These are phyloP conservation scores for Gymnothorax javanicus DNA, from an alignment of 2,797 vertebrate genomes.

Conservation along the genomic window DNA sequence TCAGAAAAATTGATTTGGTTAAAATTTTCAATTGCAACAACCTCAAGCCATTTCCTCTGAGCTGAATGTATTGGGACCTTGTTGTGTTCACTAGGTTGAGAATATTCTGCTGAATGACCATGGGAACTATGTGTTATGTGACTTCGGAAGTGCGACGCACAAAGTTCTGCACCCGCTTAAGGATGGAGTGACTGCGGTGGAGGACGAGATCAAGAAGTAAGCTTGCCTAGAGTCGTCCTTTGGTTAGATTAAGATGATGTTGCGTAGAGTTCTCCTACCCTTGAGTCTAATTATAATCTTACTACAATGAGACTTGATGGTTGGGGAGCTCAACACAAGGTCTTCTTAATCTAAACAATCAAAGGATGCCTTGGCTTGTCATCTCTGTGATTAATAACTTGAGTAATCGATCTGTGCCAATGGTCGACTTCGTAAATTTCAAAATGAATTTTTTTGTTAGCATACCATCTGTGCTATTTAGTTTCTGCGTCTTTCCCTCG, in stretches of 20 bases:
- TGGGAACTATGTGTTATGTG: slow-evolving; percentile 94
- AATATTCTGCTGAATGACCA: slow-evolving; percentile 92
- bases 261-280: too few species aligned
- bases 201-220: slow-evolving; percentile 98
- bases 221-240: slow-evolving; percentile 29
- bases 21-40: not conserved
- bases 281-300: too few species aligned
- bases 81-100: slow-evolving; percentile 82
- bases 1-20: not conserved
- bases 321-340: not conserved
- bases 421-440: too few species aligned
- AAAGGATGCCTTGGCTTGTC: not conserved
- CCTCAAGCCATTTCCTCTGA: not conserved
- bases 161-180: slow-evolving; percentile 88
- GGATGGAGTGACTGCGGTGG: slow-evolving; percentile 92
- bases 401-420: not conserved
- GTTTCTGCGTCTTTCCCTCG: slow-evolving; percentile 26
- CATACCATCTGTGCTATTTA: not conserved
- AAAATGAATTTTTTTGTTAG: too few species aligned
- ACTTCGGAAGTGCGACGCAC: slow-evolving; percentile 96
- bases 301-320: not conserved
- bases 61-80: not conserved
- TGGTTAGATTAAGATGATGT: too few species aligned
- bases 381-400: not conserved
- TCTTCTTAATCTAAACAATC: not conserved